phyloP scores from a whole-genome alignment of 2,888 invertebrate species.

The Epinotia demarniana region DNA sequence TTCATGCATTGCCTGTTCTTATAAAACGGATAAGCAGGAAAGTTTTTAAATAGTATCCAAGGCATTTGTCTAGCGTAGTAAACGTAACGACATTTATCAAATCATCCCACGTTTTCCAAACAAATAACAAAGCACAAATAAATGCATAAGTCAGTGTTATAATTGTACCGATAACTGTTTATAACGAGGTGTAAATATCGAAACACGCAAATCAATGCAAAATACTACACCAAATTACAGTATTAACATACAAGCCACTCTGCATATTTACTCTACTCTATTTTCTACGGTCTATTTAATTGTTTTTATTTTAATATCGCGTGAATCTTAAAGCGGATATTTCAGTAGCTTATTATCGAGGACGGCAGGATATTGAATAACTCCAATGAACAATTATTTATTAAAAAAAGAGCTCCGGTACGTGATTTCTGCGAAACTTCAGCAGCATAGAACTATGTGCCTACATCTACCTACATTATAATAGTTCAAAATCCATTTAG shows the following conservation, averaged over 20 bases:
- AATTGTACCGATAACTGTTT: not conserved
- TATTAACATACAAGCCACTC: constrained; percentile 14
- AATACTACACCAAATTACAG: not conserved
- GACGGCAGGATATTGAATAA: too few species aligned
- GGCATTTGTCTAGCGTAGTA: too few species aligned
- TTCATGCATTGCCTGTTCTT: not conserved
- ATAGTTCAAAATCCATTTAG: too few species aligned
- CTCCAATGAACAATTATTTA: too few species aligned
- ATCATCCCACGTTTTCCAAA: not conserved
- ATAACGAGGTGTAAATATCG: not conserved
- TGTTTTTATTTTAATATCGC: not conserved
- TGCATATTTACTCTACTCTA: constrained; percentile 3
- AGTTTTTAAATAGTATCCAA: too few species aligned
- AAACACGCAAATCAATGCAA: not conserved
- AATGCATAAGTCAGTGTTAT: not conserved
- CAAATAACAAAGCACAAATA: not conserved
- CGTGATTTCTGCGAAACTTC: too few species aligned
- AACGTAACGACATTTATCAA: too few species aligned
- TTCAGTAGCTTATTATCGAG: not conserved
- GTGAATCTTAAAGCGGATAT: not conserved
- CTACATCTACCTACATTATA: too few species aligned
- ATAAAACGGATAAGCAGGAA: too few species aligned
- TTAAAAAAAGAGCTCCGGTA: too few species aligned
- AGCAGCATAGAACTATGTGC: too few species aligned
- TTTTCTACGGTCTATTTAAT: constrained; percentile 12